These are phyloP conservation scores for Solen grandis DNA, from an alignment of 1,140 invertebrate species.

Conservation along the genomic window DNA sequence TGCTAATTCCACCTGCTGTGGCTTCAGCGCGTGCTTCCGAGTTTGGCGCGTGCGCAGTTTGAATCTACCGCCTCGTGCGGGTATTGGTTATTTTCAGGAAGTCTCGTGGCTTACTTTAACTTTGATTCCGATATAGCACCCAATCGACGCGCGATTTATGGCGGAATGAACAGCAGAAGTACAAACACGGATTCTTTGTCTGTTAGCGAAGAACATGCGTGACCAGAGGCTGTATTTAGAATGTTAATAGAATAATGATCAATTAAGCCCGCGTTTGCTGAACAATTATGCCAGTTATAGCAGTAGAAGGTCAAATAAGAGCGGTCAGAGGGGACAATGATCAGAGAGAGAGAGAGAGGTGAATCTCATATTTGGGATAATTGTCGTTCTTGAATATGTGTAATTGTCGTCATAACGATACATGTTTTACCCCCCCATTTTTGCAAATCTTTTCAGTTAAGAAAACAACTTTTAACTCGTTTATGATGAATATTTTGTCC, in stretches of 20 bases:
- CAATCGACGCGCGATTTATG: slow-evolving; percentile 23
- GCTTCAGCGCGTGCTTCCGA: slow-evolving; percentile 43
- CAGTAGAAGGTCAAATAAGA: slow-evolving; percentile 38
- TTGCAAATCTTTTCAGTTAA: no score
- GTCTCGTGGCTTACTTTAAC: slow-evolving; percentile 47
- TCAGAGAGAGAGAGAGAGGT: slow-evolving; percentile 12
- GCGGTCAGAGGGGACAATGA: no score
- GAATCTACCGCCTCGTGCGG: slow-evolving; percentile 47
- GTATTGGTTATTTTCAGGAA: slow-evolving; percentile 36
- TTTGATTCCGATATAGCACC: slow-evolving; percentile 49
- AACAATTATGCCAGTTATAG: slow-evolving; percentile 43
- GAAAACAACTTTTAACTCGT: no score
- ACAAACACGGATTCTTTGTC: slow-evolving; percentile 24
- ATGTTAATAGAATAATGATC: slow-evolving; percentile 50
- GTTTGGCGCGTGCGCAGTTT: slow-evolving; percentile 30
- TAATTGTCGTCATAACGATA: not conserved
- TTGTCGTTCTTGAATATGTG: slow-evolving; percentile 44
- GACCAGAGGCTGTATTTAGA: slow-evolving; percentile 48
- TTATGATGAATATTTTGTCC: no score
- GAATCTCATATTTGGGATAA: slow-evolving; percentile 24
- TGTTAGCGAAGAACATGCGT: slow-evolving; percentile 29
- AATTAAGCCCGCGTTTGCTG: slow-evolving; percentile 26
- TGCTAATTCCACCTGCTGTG: slow-evolving; percentile 49
- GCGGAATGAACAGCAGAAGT: slow-evolving; percentile 33
- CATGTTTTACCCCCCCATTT: not conserved